Conservation (phyloP, 2,113 vertebrate genomes). For the Chauna torquata region DNA sequence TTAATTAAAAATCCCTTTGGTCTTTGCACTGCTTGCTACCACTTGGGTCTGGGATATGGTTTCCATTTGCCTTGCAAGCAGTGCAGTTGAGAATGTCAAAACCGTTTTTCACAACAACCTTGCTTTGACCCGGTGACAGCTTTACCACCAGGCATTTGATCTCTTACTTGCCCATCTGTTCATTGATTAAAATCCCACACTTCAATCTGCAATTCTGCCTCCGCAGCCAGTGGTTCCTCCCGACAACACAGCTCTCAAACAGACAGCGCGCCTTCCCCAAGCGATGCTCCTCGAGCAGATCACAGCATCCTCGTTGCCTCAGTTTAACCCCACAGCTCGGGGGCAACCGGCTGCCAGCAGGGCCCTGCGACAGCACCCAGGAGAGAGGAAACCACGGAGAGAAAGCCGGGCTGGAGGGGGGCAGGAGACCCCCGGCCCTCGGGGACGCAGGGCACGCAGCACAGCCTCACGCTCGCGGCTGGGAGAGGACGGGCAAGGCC, state of each 20-base stretch:
- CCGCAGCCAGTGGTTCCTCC: not conserved
- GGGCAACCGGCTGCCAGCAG: not conserved
- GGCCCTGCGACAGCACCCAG: rapidly evolving
- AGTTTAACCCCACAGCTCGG: not conserved
- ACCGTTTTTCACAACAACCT: constrained; percentile 1
- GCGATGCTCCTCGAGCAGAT: not conserved
- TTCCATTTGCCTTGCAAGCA: not conserved
- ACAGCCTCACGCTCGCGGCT: not conserved
- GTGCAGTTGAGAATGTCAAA: not conserved
- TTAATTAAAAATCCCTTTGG: not conserved
- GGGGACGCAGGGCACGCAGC: too few species aligned
- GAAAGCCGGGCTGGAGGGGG: rapidly evolving
- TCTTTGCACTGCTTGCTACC: not conserved
- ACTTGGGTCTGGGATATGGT: not conserved
- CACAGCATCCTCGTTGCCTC: not conserved
- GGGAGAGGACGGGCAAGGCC: not conserved
- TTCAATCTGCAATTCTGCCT: not conserved
- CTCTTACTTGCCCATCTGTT: constrained; percentile 25
- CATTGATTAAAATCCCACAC: not conserved
- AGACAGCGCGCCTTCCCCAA: not conserved
- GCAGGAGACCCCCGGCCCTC: not conserved
- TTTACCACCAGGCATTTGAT: constrained; percentile 1
- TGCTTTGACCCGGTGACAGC: constrained; percentile 13
- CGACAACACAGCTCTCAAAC: not conserved
- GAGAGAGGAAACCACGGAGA: not conserved